These are phyloP conservation scores for Heterodera schachtii DNA, from an alignment of 1,140 invertebrate genomes.

Conservation along the genomic window DNA sequence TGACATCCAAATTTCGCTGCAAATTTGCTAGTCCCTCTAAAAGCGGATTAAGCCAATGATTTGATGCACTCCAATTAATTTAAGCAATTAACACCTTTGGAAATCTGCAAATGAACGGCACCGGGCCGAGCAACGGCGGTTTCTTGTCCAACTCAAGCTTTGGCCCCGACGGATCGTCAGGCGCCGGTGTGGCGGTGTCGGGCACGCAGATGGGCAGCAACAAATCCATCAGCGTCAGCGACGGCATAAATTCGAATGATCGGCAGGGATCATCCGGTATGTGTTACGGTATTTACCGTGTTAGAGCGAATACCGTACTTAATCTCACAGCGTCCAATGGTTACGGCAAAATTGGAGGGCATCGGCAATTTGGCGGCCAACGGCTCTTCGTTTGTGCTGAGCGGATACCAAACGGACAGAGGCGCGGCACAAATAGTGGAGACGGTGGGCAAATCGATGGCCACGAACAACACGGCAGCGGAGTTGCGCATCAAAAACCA, in stretches of 20 bases:
- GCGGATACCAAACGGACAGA: conserved; percentile 5
- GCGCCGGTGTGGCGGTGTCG: not conserved
- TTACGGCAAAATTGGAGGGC: conserved; percentile 5
- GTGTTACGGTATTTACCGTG: no score
- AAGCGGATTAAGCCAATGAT: no score
- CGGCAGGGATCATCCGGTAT: no score
- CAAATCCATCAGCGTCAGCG: conserved; percentile 12
- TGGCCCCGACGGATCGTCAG: not conserved
- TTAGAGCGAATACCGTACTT: no score
- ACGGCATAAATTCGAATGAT: conserved; percentile 2
- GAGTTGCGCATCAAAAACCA: conserved; percentile 14
- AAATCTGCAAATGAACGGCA: conserved; percentile 16
- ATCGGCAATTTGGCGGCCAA: conserved; percentile 19
- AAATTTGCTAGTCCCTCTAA: no score
- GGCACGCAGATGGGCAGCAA: conserved; percentile 10
- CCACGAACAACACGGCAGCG: conserved; percentile 21
- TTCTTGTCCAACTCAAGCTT: conserved; percentile 19
- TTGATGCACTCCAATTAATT: not conserved
- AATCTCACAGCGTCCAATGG: not conserved
- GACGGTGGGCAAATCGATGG: conserved; percentile 16
- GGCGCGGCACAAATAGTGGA: not conserved
- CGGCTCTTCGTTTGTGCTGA: conserved; percentile 6
- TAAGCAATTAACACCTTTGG: conserved; percentile 21
- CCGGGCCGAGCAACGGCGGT: conserved; percentile 20
- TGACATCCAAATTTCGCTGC: no score